A percentile compares a stretch with the other conserved stretches of the same genome.
Evolutionary conservation across 2,113 vertebrate genomes (phyloP).

Genomic region (Cavia aperea): DNA sequence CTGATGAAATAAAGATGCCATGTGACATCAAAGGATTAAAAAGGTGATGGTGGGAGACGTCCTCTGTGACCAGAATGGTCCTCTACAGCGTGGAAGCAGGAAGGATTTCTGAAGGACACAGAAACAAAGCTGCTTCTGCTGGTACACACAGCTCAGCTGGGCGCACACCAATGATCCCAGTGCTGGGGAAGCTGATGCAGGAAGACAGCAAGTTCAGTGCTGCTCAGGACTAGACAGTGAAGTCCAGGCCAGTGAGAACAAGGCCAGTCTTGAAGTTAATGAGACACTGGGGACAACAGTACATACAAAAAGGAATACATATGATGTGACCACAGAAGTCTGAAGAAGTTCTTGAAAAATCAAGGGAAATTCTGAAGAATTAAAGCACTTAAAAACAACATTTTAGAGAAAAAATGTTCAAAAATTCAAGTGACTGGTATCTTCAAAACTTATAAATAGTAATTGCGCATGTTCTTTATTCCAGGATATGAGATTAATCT

Average conservation of each 20-base stretch:
- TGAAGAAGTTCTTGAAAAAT: neutral
- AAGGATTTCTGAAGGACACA: neutral
- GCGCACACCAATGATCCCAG: neutral
- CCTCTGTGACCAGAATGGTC: neutral
- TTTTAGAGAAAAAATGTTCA: neutral
- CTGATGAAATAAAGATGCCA: neutral
- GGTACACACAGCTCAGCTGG: neutral
- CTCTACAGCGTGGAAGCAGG: neutral
- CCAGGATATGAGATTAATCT: neutral
- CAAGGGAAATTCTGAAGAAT: conserved; percentile 22
- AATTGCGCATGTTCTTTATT: neutral
- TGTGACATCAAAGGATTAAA: neutral
- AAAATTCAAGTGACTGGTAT: conserved; percentile 5
- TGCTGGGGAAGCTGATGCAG: neutral
- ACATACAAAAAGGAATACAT: neutral
- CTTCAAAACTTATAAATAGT: conserved; percentile 24
- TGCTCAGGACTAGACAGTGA: neutral
- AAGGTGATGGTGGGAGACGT: neutral
- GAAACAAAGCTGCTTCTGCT: neutral
- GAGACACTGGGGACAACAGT: neutral
- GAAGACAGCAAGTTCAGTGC: neutral
- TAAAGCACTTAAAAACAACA: conserved; percentile 9
- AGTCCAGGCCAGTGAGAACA: neutral
- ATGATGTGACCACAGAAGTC: neutral
- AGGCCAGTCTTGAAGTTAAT: neutral